Conservation (phyloP, 1,140 invertebrate genomes). For the Heliconius hermathena region DNA sequence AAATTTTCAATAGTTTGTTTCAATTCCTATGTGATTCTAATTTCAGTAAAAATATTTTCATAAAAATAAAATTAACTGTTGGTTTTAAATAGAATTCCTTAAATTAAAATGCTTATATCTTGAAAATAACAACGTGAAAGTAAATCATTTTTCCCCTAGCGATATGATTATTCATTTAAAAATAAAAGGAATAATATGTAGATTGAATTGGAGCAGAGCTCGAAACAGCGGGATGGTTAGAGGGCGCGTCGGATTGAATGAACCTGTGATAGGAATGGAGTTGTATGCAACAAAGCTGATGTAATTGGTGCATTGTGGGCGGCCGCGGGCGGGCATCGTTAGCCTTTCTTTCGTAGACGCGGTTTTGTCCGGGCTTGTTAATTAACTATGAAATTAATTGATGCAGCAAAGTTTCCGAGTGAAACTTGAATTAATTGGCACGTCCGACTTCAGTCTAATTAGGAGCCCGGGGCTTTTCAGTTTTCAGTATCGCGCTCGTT, state of each 20-base stretch:
- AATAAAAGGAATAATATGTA: constrained; percentile 39
- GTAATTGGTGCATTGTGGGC: constrained; percentile 75
- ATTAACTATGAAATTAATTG: constrained; percentile 82
- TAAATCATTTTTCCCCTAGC: constrained; percentile 32
- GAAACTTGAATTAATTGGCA: constrained; percentile 82
- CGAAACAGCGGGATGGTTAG: constrained; percentile 46
- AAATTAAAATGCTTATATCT: constrained; percentile 27
- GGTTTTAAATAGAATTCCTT: constrained; percentile 7
- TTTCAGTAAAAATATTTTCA: not conserved
- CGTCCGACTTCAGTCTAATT: constrained; percentile 80
- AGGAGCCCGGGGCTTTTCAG: constrained; percentile 78
- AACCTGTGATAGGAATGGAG: constrained; percentile 55
- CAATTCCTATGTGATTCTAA: not conserved
- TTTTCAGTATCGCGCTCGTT: constrained; percentile 68
- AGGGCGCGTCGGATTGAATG: constrained; percentile 55
- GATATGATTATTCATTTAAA: constrained; percentile 41
- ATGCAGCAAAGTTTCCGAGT: constrained; percentile 80
- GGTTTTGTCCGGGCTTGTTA: constrained; percentile 78
- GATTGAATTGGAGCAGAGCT: constrained; percentile 30
- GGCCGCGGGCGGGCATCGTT: constrained; percentile 72
- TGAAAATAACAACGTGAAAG: constrained; percentile 35
- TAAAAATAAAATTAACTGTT: not conserved
- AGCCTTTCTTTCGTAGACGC: constrained; percentile 76
- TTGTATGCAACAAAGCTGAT: constrained; percentile 65
- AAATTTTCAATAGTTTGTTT: not conserved